Evolutionary conservation across 2,113 vertebrate species (phyloP).

Genomic region (Ramphastos sulfuratus): DNA sequence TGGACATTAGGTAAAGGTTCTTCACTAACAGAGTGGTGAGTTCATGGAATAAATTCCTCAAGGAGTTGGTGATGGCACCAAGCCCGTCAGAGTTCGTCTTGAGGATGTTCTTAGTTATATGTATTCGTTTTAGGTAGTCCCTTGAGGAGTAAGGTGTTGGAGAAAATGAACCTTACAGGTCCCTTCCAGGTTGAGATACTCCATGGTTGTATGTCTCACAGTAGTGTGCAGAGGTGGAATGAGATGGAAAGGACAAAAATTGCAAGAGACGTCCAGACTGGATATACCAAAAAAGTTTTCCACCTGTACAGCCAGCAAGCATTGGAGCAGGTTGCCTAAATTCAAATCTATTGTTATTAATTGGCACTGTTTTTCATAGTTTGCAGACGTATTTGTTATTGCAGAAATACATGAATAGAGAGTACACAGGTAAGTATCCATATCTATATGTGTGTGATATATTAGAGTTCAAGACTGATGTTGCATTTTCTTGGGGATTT

Average conservation of each 20-base stretch:
- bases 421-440: background rate
- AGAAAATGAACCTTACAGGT: too few species aligned
- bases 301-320: background rate
- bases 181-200: background rate
- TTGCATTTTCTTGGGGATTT: background rate
- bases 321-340: background rate
- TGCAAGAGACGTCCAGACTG: background rate
- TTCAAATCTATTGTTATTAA: background rate
- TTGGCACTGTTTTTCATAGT: background rate
- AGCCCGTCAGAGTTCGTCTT: background rate
- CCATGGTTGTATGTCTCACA: background rate
- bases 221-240: background rate
- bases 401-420: background rate
- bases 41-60: background rate
- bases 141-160: background rate
- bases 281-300: background rate
- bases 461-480: background rate
- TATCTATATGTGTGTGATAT: background rate
- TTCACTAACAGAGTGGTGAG: background rate
- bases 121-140: background rate
- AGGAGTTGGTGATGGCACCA: background rate
- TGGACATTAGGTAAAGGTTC: background rate
- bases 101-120: rapidly evolving
- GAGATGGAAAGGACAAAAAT: background rate
- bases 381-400: background rate